Conservation (phyloP, 2,797 vertebrate species). For the Simalia tracyae region DNA sequence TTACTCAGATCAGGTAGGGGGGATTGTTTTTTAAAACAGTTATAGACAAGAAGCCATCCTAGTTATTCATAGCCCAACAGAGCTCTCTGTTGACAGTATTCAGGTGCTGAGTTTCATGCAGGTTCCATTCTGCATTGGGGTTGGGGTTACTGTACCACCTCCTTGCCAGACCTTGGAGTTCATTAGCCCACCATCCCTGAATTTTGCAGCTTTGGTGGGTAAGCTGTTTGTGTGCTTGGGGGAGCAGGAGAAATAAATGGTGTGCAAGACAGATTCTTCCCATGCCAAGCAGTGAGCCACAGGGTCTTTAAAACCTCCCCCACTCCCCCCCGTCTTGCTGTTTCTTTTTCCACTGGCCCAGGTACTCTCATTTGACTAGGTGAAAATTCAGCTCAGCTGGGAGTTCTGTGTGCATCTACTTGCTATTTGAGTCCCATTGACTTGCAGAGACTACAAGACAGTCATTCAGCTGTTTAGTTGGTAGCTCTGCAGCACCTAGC, state of each 20-base stretch:
- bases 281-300: neutral
- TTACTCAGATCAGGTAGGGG: neutral
- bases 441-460: too few relatives aligned
- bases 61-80: neutral
- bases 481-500: too few relatives aligned
- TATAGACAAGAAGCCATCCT: neutral
- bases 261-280: neutral
- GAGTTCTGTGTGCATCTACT: neutral
- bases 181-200: neutral
- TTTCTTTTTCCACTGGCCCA: neutral
- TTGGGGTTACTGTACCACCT: neutral
- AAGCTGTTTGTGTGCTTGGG: neutral
- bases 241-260: neutral
- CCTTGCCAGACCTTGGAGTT: neutral
- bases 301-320: neutral
- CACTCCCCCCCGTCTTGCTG: too few relatives aligned
- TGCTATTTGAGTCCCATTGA: too few relatives aligned
- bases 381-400: neutral
- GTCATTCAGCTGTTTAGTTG: too few relatives aligned
- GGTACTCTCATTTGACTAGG: neutral
- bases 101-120: neutral
- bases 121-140: neutral
- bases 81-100: neutral
- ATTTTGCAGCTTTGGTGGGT: neutral
- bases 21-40: neutral